Evolutionary conservation across 2,888 invertebrate species (phyloP), one percentile per base, ranked within the genome.

Genomic region (Oscheius myriophilus): DNA sequence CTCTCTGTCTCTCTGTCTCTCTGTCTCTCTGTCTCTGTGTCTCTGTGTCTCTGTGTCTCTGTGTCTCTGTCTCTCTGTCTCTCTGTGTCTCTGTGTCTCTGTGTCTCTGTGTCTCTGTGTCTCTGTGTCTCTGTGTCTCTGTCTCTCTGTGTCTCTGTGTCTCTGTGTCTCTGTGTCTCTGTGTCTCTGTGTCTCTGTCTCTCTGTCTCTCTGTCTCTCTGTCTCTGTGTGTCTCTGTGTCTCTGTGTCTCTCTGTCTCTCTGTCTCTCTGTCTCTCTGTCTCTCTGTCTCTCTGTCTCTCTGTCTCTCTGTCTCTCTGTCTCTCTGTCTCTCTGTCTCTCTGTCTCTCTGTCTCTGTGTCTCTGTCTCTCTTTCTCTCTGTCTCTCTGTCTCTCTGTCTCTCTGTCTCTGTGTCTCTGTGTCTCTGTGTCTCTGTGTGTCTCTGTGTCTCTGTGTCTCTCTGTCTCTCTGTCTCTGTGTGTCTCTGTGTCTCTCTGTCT

Each of bases 221-320:
- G 45, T 54, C 53, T 51, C 21, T n/a, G n/a, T 21, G 42, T 25
- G 18, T 45, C 46, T 59, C 59, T 46, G 46, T 59, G 46, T n/a
- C n/a, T n/a, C n/a, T n/a, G n/a, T n/a, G n/a, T n/a, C 33, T 33
- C 9, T 33, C 33, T 33, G 33, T 33, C 33, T 33, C 9, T 33
- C 33, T 33, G 3, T 33, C 33, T 33, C 33, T 33, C 33, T 33
- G 4, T 9, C 33, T 33, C 33, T 33, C 33, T 33, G 4, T 33
- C 33, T 33, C 4, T 9, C 33, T 6, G 3, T 9, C n/a, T n/a
- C n/a, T n/a, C n/a, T n/a, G n/a, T n/a, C n/a, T n/a, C n/a, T n/a
- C n/a, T n/a, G n/a, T n/a, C n/a, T n/a, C 62, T 51, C 46, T 66
- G 21, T n/a, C 66, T 23, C 53, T 58, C 66, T 52, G 33, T 26